Base-by-base conservation (phyloP, 2,888 invertebrate species). In the Unio pictorum region DNA sequence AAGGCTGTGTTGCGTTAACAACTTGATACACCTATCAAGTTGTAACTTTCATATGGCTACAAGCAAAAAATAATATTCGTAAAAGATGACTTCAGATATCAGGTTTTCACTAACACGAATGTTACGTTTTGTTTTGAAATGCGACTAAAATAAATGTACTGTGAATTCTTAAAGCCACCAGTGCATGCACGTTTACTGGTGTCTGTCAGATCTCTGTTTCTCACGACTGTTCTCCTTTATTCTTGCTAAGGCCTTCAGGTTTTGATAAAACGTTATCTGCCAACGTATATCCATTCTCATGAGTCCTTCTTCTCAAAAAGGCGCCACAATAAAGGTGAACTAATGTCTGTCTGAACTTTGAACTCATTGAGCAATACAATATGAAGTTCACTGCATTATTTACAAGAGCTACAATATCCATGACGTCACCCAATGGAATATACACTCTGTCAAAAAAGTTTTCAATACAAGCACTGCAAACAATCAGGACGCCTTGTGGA, bases 311-410 rank as follows among this genome's bases (percentile, higher is more conserved):
- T 7, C 66, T 56, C 11, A 72, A 64, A 63, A 72, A 75, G 1
- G 66, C 65, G 18, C 74, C 63, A 68, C 84, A 86, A 71, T 81
- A 86, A 17, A 86, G 72, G 55, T 80, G 72, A 0, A 87, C 78
- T 73, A 91, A 91, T 5, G 91, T 91, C 66, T 89, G 84, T 4
- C 98, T 92, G 90, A 98, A 98, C 92, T 97, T 96, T 74, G 95
- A 93, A 75, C 96, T 96, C 97, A 98, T 97, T 69, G 95, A 93
- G 86, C 97, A 97, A 89, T 97, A 98, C 45, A 98, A 92, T 73
- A 97, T 94, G 87, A 98, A 98, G 90, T 97, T 98, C 69, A 97
- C 95, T 1, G 96, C 95, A 8, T 96, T 96, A 90, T 97, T 97
- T 80, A 96, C 91, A 68, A 98, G 92, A 0, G 97, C 97, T 83